Evolutionary conservation across 2,888 invertebrate species (phyloP).

Genomic region (Leptopilina syphax): DNA sequence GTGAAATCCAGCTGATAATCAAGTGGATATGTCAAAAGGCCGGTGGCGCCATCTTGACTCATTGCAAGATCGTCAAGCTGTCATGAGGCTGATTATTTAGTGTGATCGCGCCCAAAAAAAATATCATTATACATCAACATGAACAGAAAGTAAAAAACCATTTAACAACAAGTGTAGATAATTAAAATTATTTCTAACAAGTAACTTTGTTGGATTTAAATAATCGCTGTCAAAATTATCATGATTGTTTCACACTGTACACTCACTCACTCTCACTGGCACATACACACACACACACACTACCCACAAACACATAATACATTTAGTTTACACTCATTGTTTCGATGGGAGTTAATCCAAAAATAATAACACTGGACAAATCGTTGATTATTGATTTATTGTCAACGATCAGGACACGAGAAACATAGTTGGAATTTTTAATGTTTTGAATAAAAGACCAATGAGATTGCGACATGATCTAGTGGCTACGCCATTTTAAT

Average conservation of each 20-base stretch:
- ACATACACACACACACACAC: slow-evolving; percentile 48
- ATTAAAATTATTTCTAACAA: neutral
- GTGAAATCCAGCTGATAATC: slow-evolving; percentile 70
- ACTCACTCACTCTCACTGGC: slow-evolving; percentile 48
- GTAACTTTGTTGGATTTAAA: slow-evolving; percentile 4
- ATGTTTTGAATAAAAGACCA: neutral
- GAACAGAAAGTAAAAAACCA: neutral
- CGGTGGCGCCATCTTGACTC: slow-evolving; percentile 73
- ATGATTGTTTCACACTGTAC: slow-evolving; percentile 48
- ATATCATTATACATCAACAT: neutral
- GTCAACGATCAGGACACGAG: neutral
- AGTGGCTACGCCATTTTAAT: slow-evolving; percentile 69
- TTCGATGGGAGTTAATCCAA: slow-evolving; percentile 6
- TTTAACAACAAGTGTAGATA: neutral
- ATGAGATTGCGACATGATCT: slow-evolving; percentile 42
- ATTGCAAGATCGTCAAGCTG: slow-evolving; percentile 68
- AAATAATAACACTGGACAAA: neutral
- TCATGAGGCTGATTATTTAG: slow-evolving; percentile 67
- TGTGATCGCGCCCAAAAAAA: slow-evolving; percentile 23
- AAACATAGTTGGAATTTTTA: neutral
- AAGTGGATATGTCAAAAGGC: slow-evolving; percentile 70
- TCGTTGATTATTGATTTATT: neutral
- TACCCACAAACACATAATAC: too few relatives aligned
- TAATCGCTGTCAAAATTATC: slow-evolving; percentile 56
- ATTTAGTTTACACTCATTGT: slow-evolving; percentile 39